Conservation (phyloP, 1,140 invertebrate genomes). For the Penaeus chinensis region DNA sequence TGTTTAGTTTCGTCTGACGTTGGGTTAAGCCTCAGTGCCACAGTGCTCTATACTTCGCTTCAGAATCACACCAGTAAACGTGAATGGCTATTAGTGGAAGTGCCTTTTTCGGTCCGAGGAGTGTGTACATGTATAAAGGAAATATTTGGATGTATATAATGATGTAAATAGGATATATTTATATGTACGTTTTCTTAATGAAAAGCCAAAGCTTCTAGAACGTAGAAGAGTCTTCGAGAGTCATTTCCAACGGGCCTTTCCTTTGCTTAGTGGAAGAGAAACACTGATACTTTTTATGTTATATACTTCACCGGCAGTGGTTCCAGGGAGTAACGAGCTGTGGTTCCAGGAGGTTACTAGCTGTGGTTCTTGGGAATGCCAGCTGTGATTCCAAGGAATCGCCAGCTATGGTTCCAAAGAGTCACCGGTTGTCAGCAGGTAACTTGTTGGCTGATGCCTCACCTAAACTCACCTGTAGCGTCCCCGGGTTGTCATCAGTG, state of each 20-base stretch:
- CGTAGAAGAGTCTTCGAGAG: slow-evolving; percentile 56
- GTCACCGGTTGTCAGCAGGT: slow-evolving; percentile 35
- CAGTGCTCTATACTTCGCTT: slow-evolving; percentile 55
- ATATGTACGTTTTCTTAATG: slow-evolving; percentile 62
- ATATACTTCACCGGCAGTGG: slow-evolving; percentile 43
- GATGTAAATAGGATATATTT: slow-evolving; percentile 60
- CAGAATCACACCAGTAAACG: slow-evolving; percentile 58
- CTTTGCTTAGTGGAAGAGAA: slow-evolving; percentile 60
- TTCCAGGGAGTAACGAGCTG: slow-evolving; percentile 41
- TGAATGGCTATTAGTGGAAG: slow-evolving; percentile 60
- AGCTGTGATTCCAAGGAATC: slow-evolving; percentile 35
- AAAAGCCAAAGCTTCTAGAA: slow-evolving; percentile 60
- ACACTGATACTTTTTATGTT: slow-evolving; percentile 41
- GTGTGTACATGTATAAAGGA: slow-evolving; percentile 57
- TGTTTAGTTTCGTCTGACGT: slow-evolving; percentile 29
- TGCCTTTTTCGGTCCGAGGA: slow-evolving; percentile 59
- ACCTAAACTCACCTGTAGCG: slow-evolving; percentile 7
- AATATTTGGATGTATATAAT: slow-evolving; percentile 60
- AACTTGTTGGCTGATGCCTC: slow-evolving; percentile 15
- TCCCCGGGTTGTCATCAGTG: slow-evolving; percentile 1
- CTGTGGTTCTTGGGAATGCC: slow-evolving; percentile 40
- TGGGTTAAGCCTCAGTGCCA: slow-evolving; percentile 51
- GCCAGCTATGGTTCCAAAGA: too few relatives aligned
- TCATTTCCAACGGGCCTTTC: slow-evolving; percentile 58
- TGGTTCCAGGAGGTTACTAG: slow-evolving; percentile 44